phyloP scores from a whole-genome alignment of 2,113 vertebrate species.

The Ophiodon elongatus region DNA sequence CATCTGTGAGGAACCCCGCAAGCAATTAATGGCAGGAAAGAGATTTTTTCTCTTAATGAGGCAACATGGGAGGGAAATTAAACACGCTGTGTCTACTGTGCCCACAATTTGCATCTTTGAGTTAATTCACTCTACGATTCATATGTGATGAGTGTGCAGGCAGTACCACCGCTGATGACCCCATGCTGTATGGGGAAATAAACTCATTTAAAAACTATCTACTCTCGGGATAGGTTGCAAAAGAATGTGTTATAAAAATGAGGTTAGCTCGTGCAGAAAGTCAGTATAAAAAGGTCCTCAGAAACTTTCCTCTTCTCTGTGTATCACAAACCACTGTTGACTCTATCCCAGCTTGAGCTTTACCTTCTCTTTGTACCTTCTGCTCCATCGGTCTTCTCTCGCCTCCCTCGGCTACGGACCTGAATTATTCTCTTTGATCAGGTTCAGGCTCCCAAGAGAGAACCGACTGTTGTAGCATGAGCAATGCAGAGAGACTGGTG shows the following conservation, averaged over 20 bases:
- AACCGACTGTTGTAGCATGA: constrained; percentile 34
- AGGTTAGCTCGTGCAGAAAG: constrained; percentile 29
- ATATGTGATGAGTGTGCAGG: constrained; percentile 13
- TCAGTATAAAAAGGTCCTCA: neutral
- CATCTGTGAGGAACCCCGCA: constrained; percentile 16
- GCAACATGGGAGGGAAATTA: constrained; percentile 46
- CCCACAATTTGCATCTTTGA: constrained; percentile 19
- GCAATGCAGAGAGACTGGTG: constrained; percentile 38
- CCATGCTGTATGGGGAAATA: constrained; percentile 4
- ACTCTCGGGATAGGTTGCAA: neutral
- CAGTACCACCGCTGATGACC: neutral
- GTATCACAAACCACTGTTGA: constrained; percentile 56
- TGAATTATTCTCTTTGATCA: constrained; percentile 86
- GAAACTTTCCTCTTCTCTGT: neutral
- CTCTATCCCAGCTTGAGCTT: constrained; percentile 56
- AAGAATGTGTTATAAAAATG: constrained; percentile 27
- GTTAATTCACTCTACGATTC: constrained; percentile 11
- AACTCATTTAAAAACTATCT: constrained; percentile 11
- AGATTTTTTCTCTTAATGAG: constrained; percentile 55
- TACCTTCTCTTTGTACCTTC: constrained; percentile 70
- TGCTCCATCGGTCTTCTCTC: constrained; percentile 52
- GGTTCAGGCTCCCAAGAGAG: constrained; percentile 50
- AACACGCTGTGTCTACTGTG: neutral
- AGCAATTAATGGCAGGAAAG: constrained; percentile 28
- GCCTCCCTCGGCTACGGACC: constrained; percentile 54